Conservation (phyloP, 2,797 vertebrate genomes). For the Sylvilagus floridanus region DNA sequence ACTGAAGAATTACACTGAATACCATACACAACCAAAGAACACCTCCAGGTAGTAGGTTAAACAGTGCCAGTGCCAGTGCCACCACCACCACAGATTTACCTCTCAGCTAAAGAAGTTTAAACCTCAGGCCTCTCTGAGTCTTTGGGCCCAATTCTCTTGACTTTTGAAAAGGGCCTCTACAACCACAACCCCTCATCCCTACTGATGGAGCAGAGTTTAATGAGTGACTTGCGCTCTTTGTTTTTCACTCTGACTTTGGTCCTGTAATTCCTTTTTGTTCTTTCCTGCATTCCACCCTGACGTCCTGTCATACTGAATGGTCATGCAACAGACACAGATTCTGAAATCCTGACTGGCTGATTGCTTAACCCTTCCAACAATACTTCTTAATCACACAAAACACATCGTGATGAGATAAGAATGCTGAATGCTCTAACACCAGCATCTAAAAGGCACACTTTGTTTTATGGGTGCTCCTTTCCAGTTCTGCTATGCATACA, state of each 20-base stretch:
- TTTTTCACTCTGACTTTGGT: not conserved
- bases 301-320: not conserved
- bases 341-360: not conserved
- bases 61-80: not conserved
- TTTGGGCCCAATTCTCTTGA: not conserved
- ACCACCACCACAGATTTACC: not conserved
- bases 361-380: not conserved
- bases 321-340: not conserved
- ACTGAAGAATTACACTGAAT: not conserved
- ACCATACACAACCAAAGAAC: not conserved
- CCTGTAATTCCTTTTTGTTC: not conserved
- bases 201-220: not conserved
- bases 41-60: not conserved
- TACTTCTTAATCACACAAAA: conserved; percentile 31
- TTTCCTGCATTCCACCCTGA: not conserved
- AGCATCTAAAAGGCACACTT: not conserved
- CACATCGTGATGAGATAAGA: not conserved
- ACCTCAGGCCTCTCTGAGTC: not conserved
- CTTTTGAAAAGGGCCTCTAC: not conserved
- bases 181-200: not conserved
- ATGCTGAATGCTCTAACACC: conserved; percentile 4
- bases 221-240: not conserved
- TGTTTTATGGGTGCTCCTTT: not conserved
- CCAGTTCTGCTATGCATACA: not conserved
- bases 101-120: not conserved